Evolutionary conservation across 1,140 invertebrate species (phyloP), one percentile per base, ranked within the genome.

Genomic region (Caenorhabditis tropicalis): DNA sequence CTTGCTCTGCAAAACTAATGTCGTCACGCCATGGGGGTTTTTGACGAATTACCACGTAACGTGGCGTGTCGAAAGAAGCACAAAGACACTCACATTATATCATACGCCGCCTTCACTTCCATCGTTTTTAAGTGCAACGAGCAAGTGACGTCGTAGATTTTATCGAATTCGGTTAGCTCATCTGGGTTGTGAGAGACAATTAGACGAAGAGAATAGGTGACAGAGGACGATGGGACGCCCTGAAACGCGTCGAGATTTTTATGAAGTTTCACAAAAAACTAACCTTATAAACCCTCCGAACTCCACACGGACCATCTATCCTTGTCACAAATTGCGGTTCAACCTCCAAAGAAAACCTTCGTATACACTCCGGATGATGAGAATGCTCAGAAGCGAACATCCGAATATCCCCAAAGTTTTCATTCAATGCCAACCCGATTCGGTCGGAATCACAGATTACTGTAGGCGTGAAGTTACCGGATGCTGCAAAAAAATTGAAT

Each of bases 71-170:
- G 6, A 12, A 27, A 19, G 60, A 36, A 6, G 31, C 1, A n/a
- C n/a, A n/a, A n/a, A n/a, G n/a, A n/a, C n/a, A 70, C 65, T 43
- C 58, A 84, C 83, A 84, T 65, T 24, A 70, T 84, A 49, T 84
- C 83, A 48, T 84, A 70, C 0, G 53, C 29, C n/a, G 83, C 39
- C 15, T 70, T 60, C n/a, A 84, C 70, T 24, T 39, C 46, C 39
- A 58, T 74, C 48, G 74, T 84, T 84, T 43, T 84, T 16, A 53
- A 27, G 43, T 56, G 70, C n/a, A 58, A 80, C 10, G 43, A 49
- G 48, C 83, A 84, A 19, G 65, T 70, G 29, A 84, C 49, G 24
- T 84, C 83, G 24, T 80, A 84, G 48, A 84, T 84, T 80, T 58
- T 84, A 31, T 84, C 83, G 9, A 29, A 65, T 60, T 80, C 83